Evolutionary conservation across 2,797 vertebrate genomes (phyloP).

Genomic region (Strix occidentalis): DNA sequence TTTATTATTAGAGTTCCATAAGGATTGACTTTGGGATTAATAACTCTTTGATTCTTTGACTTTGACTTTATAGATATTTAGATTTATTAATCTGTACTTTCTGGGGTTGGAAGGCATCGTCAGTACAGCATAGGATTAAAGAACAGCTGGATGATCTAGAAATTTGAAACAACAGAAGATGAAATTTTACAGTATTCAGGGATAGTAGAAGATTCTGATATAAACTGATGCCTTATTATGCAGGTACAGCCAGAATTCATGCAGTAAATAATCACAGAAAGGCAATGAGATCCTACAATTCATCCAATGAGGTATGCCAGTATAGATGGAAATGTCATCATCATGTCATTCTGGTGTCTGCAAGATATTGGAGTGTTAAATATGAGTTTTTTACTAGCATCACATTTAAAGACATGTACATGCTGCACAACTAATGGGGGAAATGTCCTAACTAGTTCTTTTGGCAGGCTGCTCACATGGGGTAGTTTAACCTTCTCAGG

Average conservation of each 20-base stretch:
- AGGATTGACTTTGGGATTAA: not conserved
- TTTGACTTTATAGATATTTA: not conserved
- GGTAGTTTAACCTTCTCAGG: not conserved
- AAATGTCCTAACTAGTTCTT: not conserved
- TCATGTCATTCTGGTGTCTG: not conserved
- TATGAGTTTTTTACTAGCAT: not conserved
- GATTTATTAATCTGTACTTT: not conserved
- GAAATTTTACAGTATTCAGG: not conserved
- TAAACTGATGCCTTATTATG: not conserved
- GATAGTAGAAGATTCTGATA: not conserved
- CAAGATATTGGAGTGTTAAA: not conserved
- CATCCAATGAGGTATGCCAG: not conserved
- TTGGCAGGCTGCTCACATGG: not conserved
- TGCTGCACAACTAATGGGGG: not conserved
- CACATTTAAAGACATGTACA: not conserved
- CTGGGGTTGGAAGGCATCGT: not conserved
- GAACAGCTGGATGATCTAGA: not conserved
- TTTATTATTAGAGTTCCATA: not conserved
- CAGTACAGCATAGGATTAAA: not conserved
- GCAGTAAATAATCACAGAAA: not conserved
- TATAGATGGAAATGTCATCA: not conserved
- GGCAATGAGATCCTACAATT: not conserved
- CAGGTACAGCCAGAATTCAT: not conserved
- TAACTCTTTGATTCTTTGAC: not conserved
- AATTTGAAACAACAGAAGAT: not conserved